A percentile compares a stretch with the other conserved stretches of the same genome.
Conservation (phyloP, 2,113 vertebrate species). For the Suncus etruscus region DNA sequence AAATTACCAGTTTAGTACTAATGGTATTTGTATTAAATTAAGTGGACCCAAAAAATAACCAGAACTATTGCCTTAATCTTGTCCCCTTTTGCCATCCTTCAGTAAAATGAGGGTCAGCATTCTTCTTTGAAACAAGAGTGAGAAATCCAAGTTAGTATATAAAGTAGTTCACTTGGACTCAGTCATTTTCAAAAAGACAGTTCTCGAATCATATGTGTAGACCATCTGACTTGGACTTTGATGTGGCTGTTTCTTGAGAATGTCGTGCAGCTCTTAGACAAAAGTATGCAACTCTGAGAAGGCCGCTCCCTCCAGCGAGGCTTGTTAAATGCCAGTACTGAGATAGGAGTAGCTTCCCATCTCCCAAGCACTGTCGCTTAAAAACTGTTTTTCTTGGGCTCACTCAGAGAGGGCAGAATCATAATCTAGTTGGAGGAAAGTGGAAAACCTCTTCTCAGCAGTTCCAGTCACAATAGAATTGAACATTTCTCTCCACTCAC, state of each 20-base stretch:
- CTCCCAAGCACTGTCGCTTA: background rate
- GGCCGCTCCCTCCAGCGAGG: background rate
- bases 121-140: no score
- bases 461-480: background rate
- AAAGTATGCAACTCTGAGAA: background rate
- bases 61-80: background rate
- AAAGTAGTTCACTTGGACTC: slow-evolving; percentile 25
- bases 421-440: background rate
- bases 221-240: no score
- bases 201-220: background rate
- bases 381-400: background rate
- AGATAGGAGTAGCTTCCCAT: background rate
- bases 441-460: background rate
- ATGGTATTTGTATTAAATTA: slow-evolving; percentile 50
- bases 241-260: background rate
- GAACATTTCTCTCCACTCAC: no score
- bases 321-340: background rate
- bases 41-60: slow-evolving; percentile 24
- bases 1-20: slow-evolving; percentile 47
- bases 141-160: background rate
- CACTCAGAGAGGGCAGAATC: background rate
- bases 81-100: slow-evolving; percentile 47
- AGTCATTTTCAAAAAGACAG: background rate
- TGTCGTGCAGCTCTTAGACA: background rate
- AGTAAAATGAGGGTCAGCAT: slow-evolving; percentile 19